phyloP scores from a whole-genome alignment of 2,888 invertebrate species.

The Dexiosoma caninum region DNA sequence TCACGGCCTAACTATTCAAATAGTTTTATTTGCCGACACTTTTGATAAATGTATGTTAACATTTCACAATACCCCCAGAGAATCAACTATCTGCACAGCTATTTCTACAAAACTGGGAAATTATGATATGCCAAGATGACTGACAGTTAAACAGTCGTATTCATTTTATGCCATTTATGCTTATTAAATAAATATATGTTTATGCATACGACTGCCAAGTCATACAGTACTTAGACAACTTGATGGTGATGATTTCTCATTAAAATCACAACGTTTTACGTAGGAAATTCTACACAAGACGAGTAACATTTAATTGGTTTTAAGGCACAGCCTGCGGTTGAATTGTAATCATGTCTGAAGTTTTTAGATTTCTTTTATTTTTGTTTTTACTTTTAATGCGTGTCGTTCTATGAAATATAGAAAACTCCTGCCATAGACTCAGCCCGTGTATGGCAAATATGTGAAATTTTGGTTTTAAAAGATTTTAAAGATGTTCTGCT shows the following conservation, averaged over 20 bases:
- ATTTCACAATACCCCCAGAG: not conserved
- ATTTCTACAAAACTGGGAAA: too few species aligned
- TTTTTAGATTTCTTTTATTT: not conserved
- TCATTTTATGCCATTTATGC: not conserved
- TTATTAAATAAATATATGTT: not conserved
- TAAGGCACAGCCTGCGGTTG: not conserved
- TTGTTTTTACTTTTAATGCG: not conserved
- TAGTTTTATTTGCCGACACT: too few species aligned
- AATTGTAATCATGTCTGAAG: not conserved
- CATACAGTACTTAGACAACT: not conserved
- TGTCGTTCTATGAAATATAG: not conserved
- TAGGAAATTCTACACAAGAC: not conserved
- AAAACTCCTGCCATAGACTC: too few species aligned
- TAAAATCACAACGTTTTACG: not conserved
- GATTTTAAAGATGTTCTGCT: too few species aligned
- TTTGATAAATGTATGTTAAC: too few species aligned
- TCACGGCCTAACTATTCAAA: too few species aligned
- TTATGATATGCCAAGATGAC: too few species aligned
- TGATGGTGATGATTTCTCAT: not conserved
- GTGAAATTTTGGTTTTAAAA: too few species aligned
- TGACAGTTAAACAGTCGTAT: not conserved
- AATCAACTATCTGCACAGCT: too few species aligned
- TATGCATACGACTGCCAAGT: not conserved
- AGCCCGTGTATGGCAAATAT: too few species aligned
- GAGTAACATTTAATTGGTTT: not conserved